A percentile compares a stretch with the other conserved stretches of the same genome.
These are phyloP conservation scores for Alentia gelatinosa DNA, from an alignment of 2,888 invertebrate genomes.

Conservation along the genomic window DNA sequence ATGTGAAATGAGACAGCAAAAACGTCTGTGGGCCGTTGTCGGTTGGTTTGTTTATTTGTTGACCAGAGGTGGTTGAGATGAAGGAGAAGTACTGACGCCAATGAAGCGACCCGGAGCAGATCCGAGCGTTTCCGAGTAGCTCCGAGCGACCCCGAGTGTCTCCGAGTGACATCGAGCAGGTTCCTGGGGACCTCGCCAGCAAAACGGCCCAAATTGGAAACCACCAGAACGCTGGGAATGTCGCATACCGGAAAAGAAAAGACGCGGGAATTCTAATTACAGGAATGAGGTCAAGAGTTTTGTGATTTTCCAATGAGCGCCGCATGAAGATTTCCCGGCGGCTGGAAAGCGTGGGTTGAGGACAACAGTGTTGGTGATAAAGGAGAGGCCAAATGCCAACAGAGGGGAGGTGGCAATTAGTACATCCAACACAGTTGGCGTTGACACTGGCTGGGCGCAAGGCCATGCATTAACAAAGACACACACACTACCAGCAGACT, in stretches of 20 bases:
- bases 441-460: background rate
- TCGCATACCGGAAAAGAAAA: background rate
- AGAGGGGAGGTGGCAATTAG: background rate
- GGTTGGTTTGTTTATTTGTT: background rate
- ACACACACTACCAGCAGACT: background rate
- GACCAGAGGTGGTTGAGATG: background rate
- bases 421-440: background rate
- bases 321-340: background rate
- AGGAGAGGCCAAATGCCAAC: constrained; percentile 28
- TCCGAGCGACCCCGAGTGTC: too few relatives aligned
- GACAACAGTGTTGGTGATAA: background rate
- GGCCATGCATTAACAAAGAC: background rate
- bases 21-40: background rate
- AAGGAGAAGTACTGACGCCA: background rate
- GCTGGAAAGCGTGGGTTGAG: background rate
- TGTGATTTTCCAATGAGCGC: constrained; percentile 9
- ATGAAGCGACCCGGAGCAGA: too few relatives aligned
- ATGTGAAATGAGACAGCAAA: background rate
- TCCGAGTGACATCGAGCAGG: background rate
- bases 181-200: background rate
- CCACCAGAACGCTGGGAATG: background rate
- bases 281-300: constrained; percentile 24
- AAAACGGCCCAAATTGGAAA: background rate
- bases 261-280: background rate
- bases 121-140: too few relatives aligned